Base-by-base conservation (phyloP, 2,888 invertebrate genomes). In the Epistrophe eligans region DNA sequence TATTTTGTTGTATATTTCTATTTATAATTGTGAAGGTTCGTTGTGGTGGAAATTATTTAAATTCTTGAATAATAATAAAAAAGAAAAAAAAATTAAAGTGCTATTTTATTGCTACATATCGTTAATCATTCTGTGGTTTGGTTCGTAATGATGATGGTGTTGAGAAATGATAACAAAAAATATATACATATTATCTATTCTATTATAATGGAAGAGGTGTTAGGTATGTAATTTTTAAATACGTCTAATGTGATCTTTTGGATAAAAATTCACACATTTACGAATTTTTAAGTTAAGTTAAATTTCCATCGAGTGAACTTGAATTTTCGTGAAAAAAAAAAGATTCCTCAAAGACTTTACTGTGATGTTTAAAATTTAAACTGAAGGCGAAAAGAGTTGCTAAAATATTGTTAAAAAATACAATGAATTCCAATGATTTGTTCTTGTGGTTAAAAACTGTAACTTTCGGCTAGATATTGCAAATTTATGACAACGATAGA, bases 31-130 rank as follows among this genome's bases (percentile, higher is more conserved):
- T 83, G 24, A n/a, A 72, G 60, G 83, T 79, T 83, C 87, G 83
- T 71, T 87, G 83, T 82, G 79, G 87, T 87, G 87, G 83, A 87
- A 87, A 87, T 83, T 62, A 83, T 83, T 87, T 87, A 83, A 83
- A 87, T 87, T 87, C 48, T 66, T 71, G 66, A 50, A 67, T 67
- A 45, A 24, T 45, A 28, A 67, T 15, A 35, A 7, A 19, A 50
- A 3, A 19, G 35, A 73, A 57, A 38, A 60, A 62, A 28, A 55
- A 74, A 81, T 81, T 35, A 50, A 19, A 58, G 73, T 82, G 76
- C 52, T 79, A 76, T 87, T 76, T 83, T 83, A 76, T 76, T 71
- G 83, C 83, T 71, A 52, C 87, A 87, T 83, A 71, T 87, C 87
- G 87, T 87, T 83, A 87, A 83, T 87, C 87, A 87, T 87, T 79